Evolutionary conservation across 2,888 invertebrate genomes (phyloP).

Genomic region (Lissocephala sabroskyi): DNA sequence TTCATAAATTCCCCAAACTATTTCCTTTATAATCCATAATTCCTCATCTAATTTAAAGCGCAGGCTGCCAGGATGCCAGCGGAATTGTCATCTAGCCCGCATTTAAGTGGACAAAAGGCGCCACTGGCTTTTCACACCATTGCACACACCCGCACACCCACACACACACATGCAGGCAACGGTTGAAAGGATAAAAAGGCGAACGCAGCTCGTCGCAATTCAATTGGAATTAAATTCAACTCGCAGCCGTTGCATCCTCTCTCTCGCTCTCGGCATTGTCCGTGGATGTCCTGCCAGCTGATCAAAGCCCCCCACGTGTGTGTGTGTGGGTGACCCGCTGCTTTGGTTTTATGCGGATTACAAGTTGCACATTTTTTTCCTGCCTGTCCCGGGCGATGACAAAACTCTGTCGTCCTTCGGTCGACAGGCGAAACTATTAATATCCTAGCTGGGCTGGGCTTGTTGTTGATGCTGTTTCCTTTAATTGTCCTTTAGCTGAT

Average conservation of each 20-base stretch:
- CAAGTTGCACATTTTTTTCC: conserved; percentile 39
- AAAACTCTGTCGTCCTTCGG: background rate
- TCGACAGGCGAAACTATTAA: no score
- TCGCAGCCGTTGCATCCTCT: conserved; percentile 17
- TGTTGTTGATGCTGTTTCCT: conserved; percentile 4
- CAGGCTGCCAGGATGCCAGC: no score
- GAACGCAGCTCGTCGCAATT: conserved; percentile 29
- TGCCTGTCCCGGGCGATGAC: conserved; percentile 7
- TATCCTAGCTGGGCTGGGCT: no score
- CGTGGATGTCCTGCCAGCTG: no score
- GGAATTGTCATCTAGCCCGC: no score
- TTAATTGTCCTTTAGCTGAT: no score
- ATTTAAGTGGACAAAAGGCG: background rate
- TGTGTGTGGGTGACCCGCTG: conserved; percentile 3
- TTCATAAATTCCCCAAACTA: no score
- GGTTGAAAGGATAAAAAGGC: conserved; percentile 1
- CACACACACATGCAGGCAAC: conserved; percentile 1
- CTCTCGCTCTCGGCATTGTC: no score
- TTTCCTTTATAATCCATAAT: background rate
- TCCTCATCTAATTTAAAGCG: no score
- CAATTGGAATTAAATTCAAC: conserved; percentile 48
- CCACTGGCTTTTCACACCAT: conserved; percentile 13
- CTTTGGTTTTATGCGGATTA: conserved; percentile 24
- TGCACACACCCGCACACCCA: conserved; percentile 10
- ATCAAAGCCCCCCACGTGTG: no score